phyloP scores from a whole-genome alignment of 2,888 invertebrate genomes.

The Parascotia fuliginaria region DNA sequence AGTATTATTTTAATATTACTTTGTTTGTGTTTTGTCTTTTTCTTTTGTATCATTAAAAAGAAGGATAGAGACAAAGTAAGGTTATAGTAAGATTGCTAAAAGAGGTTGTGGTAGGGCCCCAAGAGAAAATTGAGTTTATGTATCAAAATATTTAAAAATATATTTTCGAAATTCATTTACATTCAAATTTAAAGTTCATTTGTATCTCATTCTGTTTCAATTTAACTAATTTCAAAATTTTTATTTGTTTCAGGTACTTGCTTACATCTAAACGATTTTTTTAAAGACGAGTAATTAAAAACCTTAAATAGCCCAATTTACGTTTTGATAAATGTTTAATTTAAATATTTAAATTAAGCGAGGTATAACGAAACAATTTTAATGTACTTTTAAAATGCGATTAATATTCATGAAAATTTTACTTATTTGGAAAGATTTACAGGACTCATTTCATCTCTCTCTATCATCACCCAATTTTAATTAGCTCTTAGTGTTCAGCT shows the following conservation, averaged over 20 bases:
- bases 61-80: too few relatives aligned
- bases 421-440: background rate
- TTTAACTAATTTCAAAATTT: conserved; percentile 35
- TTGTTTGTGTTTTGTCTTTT: too few relatives aligned
- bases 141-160: too few relatives aligned
- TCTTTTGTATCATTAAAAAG: too few relatives aligned
- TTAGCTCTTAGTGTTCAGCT: too few relatives aligned
- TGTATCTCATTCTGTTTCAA: conserved; percentile 23
- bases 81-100: too few relatives aligned
- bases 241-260: conserved; percentile 44
- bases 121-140: background rate
- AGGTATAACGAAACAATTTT: background rate
- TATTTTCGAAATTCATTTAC: background rate
- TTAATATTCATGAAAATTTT: background rate
- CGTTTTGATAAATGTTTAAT: background rate
- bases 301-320: conserved; percentile 15
- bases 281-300: conserved; percentile 26
- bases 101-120: too few relatives aligned
- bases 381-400: background rate
- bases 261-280: conserved; percentile 25
- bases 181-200: conserved; percentile 16
- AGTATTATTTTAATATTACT: too few relatives aligned
- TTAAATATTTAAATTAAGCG: conserved; percentile 1
- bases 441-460: background rate
- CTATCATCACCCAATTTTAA: too few relatives aligned